Evolutionary conservation across 2,113 vertebrate genomes (phyloP).

Genomic region (Calyptommatus sinebrachiatus): DNA sequence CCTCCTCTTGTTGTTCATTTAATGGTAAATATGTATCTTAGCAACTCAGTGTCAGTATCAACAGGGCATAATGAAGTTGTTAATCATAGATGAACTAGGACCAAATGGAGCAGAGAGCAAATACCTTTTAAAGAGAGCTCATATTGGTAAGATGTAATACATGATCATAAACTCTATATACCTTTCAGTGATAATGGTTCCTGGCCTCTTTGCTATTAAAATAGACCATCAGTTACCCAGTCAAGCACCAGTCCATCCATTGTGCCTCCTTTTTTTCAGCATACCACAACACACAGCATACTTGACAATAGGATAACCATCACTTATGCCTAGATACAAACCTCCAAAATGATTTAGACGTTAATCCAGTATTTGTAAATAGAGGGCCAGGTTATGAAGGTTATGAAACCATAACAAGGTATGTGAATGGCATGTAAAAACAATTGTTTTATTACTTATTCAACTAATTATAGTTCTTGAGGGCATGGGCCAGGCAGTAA

Average conservation of each 20-base stretch:
- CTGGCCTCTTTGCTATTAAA: slow-evolving; percentile 69
- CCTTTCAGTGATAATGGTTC: slow-evolving; percentile 62
- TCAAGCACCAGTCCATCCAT: slow-evolving; percentile 67
- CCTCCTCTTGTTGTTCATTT: slow-evolving; percentile 71
- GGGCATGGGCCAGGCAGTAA: too few relatives aligned
- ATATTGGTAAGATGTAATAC: slow-evolving; percentile 51
- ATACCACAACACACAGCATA: slow-evolving; percentile 47
- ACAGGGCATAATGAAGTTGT: slow-evolving; percentile 81
- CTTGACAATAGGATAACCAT: slow-evolving; percentile 50
- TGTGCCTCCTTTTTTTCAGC: slow-evolving; percentile 52
- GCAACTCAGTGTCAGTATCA: slow-evolving; percentile 83
- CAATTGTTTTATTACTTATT: background rate
- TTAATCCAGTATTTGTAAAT: slow-evolving; percentile 51
- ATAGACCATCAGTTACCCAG: slow-evolving; percentile 71
- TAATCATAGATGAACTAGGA: slow-evolving; percentile 75
- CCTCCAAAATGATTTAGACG: slow-evolving; percentile 58
- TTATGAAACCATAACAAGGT: slow-evolving; percentile 36
- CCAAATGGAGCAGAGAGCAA: slow-evolving; percentile 52
- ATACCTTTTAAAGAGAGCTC: slow-evolving; percentile 55
- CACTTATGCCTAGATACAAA: slow-evolving; percentile 70
- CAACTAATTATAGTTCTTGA: background rate
- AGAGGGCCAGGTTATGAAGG: slow-evolving; percentile 47
- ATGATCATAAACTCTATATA: slow-evolving; percentile 55
- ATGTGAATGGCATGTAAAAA: background rate
- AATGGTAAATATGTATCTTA: slow-evolving; percentile 77